Conservation (phyloP, 2,888 invertebrate species). For the Lumbricus terrestris region DNA sequence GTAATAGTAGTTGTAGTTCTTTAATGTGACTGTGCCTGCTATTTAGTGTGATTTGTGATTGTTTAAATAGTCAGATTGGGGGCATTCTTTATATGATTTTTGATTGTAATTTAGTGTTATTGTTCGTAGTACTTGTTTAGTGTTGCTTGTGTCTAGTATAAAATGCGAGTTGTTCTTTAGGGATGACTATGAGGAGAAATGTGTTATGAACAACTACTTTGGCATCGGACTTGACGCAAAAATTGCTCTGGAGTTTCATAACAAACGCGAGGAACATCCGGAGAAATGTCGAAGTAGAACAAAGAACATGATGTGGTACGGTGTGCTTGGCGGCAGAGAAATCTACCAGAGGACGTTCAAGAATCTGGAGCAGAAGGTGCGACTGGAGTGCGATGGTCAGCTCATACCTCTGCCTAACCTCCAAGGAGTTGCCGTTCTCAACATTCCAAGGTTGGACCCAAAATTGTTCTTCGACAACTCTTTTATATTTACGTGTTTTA, state of each 20-base stretch:
- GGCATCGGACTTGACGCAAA: constrained; percentile 98
- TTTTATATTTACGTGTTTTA: not conserved
- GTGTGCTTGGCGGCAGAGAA: constrained; percentile 66
- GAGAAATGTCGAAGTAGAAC: constrained; percentile 77
- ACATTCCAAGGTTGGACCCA: constrained; percentile 76
- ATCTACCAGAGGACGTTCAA: constrained; percentile 82
- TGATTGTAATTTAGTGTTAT: not conserved
- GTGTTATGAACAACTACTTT: constrained; percentile 98
- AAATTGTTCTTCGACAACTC: not conserved
- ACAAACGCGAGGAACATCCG: constrained; percentile 93
- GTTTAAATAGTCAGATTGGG: not conserved
- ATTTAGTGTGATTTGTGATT: not conserved
- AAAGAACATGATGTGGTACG: constrained; percentile 50
- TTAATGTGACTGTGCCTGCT: not conserved
- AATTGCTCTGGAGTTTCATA: constrained; percentile 92
- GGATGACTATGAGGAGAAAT: constrained; percentile 84
- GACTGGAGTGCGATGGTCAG: constrained; percentile 92
- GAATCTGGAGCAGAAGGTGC: constrained; percentile 90
- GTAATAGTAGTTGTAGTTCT: not conserved
- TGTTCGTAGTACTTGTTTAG: not conserved
- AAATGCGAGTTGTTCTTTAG: constrained; percentile 52
- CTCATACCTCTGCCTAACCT: constrained; percentile 90
- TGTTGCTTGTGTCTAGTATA: not conserved
- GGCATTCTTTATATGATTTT: not conserved
- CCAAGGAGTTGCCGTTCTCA: constrained; percentile 93